Evolutionary conservation across 2,888 invertebrate genomes (phyloP).

Genomic region (Teinopalpus imperialis): DNA sequence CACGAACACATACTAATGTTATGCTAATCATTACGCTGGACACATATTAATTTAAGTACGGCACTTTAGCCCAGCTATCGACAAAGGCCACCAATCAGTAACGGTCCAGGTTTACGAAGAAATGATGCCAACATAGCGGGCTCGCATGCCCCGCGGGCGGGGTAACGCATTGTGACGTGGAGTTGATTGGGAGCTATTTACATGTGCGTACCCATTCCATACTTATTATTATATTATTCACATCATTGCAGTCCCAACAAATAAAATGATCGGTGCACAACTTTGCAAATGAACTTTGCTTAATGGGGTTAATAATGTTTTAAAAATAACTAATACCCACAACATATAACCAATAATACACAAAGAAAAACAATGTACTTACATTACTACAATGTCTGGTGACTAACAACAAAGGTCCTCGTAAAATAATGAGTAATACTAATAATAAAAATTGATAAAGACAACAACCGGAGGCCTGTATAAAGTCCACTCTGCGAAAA

Average conservation of each 20-base stretch:
- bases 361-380: too few species aligned
- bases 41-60: conserved; percentile 75
- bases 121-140: conserved; percentile 47
- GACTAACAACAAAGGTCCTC: too few species aligned
- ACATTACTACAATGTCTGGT: too few species aligned
- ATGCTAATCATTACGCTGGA: conserved; percentile 71
- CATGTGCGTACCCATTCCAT: conserved; percentile 2
- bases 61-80: conserved; percentile 56
- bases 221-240: too few species aligned
- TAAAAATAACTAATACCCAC: too few species aligned
- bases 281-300: too few species aligned
- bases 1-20: conserved; percentile 66
- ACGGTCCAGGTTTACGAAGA: conserved; percentile 53
- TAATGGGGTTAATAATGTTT: too few species aligned
- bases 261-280: too few species aligned
- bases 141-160: conserved; percentile 30
- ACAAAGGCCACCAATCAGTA: conserved; percentile 56
- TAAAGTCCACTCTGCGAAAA: conserved; percentile 52
- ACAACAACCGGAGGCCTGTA: conserved; percentile 7
- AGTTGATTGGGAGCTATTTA: conserved; percentile 26
- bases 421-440: conserved; percentile 13
- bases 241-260: too few species aligned
- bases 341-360: too few species aligned
- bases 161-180: conserved; percentile 34
- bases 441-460: conserved; percentile 13